phyloP scores from a whole-genome alignment of 2,113 vertebrate species.

The Callopanchax toddi region DNA sequence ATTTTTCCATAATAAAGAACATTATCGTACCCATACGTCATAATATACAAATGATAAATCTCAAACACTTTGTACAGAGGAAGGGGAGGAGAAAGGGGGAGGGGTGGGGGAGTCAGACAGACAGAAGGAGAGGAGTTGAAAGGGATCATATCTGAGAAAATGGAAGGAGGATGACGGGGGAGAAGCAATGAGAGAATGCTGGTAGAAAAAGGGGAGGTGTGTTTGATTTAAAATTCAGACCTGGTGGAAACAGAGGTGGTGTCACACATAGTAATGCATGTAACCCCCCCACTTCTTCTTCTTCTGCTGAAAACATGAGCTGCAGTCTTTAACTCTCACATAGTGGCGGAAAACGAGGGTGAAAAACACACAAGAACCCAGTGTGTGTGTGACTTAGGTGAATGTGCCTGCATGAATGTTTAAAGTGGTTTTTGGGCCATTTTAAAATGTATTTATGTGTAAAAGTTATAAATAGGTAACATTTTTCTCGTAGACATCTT shows the following conservation, averaged over 20 bases:
- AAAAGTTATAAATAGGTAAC: too few species aligned
- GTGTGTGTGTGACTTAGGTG: conserved; percentile 26
- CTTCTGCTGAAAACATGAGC: conserved; percentile 43
- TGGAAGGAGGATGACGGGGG: conserved; percentile 13
- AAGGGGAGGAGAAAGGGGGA: conserved; percentile 81
- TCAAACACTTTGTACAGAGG: conserved; percentile 96
- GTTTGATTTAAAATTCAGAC: conserved; percentile 75
- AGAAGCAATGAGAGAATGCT: conserved; percentile 45
- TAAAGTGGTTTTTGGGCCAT: background rate
- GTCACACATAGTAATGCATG: conserved; percentile 66
- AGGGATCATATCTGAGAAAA: conserved; percentile 55
- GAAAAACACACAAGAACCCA: conserved; percentile 49
- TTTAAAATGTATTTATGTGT: too few species aligned
- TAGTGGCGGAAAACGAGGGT: conserved; percentile 23
- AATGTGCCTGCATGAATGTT: background rate
- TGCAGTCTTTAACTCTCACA: conserved; percentile 54
- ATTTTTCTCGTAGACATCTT: too few species aligned
- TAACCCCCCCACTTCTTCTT: background rate
- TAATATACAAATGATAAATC: conserved; percentile 99
- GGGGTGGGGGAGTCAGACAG: background rate
- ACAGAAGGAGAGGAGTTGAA: conserved; percentile 40
- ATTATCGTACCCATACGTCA: conserved; percentile 97
- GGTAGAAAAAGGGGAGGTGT: conserved; percentile 68
- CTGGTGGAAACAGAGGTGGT: conserved; percentile 64
- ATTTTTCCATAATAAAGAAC: conserved; percentile 98